Evolutionary conservation across 2,888 invertebrate genomes (phyloP).

Genomic region (Eucriotettix oculatus): DNA sequence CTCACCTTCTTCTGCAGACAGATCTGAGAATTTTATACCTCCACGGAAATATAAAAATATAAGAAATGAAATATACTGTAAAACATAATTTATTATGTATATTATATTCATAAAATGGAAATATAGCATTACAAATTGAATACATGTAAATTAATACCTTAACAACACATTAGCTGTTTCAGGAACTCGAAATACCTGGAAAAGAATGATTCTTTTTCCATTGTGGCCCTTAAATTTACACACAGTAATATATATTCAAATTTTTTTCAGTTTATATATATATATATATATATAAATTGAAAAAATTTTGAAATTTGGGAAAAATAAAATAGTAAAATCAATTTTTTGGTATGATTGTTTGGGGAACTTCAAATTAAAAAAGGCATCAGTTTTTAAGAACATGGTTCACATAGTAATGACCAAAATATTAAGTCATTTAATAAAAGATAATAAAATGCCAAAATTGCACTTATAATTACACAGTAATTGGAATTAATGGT

Average conservation of each 20-base stretch:
- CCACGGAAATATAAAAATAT: constrained; percentile 53
- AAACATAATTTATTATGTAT: neutral
- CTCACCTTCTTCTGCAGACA: constrained; percentile 84
- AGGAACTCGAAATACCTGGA: constrained; percentile 97
- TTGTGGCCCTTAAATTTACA: constrained; percentile 15
- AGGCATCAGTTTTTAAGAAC: too few relatives aligned
- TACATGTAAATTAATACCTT: constrained; percentile 29
- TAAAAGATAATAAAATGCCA: too few relatives aligned
- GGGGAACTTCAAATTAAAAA: too few relatives aligned
- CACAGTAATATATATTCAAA: neutral
- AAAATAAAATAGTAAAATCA: too few relatives aligned
- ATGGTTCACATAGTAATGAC: too few relatives aligned
- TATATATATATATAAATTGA: too few relatives aligned
- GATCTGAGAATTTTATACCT: constrained; percentile 91
- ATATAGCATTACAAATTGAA: neutral
- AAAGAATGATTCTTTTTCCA: constrained; percentile 28
- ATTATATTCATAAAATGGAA: neutral
- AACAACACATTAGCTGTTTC: constrained; percentile 96
- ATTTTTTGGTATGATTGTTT: too few relatives aligned
- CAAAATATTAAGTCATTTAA: too few relatives aligned
- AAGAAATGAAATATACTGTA: neutral
- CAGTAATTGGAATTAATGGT: too few relatives aligned
- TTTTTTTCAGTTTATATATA: too few relatives aligned
- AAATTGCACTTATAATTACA: too few relatives aligned
- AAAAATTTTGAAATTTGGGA: too few relatives aligned